Conservation (phyloP, 1,140 invertebrate species). For the Arctopsyche grandis region DNA sequence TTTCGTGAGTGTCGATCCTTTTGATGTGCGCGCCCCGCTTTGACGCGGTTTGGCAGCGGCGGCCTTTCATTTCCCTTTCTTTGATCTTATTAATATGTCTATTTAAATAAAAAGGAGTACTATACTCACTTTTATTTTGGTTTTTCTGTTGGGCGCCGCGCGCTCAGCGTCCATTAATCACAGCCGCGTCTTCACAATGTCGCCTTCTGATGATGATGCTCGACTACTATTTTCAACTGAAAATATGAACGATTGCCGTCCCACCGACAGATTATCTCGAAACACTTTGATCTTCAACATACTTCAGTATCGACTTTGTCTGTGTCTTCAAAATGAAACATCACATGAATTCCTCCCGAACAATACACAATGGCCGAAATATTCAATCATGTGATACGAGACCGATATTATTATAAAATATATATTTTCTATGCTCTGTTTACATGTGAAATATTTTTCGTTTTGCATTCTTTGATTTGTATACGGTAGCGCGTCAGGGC, state of each 20-base stretch:
- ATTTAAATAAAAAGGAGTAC: slow-evolving; percentile 43
- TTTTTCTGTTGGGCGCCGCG: neutral
- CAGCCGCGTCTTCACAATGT: slow-evolving; percentile 15
- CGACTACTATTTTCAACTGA: neutral
- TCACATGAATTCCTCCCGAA: no score
- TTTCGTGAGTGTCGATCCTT: slow-evolving; percentile 45
- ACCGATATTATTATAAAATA: no score
- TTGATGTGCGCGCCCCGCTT: slow-evolving; percentile 37
- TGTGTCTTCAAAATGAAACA: no score
- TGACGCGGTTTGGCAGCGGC: slow-evolving; percentile 46
- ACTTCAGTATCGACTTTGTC: no score
- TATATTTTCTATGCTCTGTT: neutral
- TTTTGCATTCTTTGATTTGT: slow-evolving; percentile 9
- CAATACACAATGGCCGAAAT: no score
- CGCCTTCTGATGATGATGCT: neutral
- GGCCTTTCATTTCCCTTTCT: slow-evolving; percentile 44
- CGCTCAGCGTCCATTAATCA: slow-evolving; percentile 17
- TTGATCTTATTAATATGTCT: slow-evolving; percentile 45
- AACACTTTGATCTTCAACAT: neutral
- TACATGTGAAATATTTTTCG: slow-evolving; percentile 6
- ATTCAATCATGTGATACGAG: no score
- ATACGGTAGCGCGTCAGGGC: neutral
- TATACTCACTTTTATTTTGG: slow-evolving; percentile 22
- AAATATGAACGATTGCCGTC: slow-evolving; percentile 5
- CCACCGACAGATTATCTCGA: neutral